Conservation (phyloP, 2,888 invertebrate species). For the Chouioia cunea region DNA sequence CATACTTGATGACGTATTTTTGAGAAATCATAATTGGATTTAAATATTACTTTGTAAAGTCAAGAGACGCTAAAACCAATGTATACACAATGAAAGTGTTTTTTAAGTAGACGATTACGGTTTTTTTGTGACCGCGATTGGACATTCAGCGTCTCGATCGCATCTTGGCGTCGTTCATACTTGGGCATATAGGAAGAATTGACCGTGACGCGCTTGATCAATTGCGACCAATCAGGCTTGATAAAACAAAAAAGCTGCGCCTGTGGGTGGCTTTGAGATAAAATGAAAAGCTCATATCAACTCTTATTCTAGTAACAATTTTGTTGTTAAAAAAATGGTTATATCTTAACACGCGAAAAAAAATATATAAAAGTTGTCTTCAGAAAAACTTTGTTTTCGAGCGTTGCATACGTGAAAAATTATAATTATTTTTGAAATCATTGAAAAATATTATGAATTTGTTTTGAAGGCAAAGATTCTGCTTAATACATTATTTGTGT, state of each 20-base stretch:
- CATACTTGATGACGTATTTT: too few relatives aligned
- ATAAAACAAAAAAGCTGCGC: conserved; percentile 50
- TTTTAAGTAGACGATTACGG: conserved; percentile 10
- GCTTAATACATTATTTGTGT: too few relatives aligned
- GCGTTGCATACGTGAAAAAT: too few relatives aligned
- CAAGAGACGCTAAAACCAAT: too few relatives aligned
- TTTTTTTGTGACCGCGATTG: conserved; percentile 41
- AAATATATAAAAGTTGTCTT: not conserved
- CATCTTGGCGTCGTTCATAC: conserved; percentile 10
- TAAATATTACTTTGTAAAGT: too few relatives aligned
- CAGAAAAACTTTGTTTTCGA: too few relatives aligned
- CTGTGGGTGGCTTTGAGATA: conserved; percentile 55
- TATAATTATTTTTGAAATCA: too few relatives aligned
- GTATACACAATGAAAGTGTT: too few relatives aligned
- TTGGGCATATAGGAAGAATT: conserved; percentile 41
- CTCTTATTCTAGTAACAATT: conserved; percentile 19
- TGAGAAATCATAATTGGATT: too few relatives aligned
- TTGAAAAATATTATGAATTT: too few relatives aligned
- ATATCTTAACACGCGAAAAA: not conserved
- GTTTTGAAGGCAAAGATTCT: too few relatives aligned
- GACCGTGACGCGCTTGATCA: conserved; percentile 56
- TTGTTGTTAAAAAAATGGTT: not conserved
- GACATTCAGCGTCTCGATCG: conserved; percentile 36
- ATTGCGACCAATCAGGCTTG: conserved; percentile 62
- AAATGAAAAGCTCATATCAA: conserved; percentile 47